phyloP scores from a whole-genome alignment of 2,113 vertebrate species.

The Oreochromis spilurus region DNA sequence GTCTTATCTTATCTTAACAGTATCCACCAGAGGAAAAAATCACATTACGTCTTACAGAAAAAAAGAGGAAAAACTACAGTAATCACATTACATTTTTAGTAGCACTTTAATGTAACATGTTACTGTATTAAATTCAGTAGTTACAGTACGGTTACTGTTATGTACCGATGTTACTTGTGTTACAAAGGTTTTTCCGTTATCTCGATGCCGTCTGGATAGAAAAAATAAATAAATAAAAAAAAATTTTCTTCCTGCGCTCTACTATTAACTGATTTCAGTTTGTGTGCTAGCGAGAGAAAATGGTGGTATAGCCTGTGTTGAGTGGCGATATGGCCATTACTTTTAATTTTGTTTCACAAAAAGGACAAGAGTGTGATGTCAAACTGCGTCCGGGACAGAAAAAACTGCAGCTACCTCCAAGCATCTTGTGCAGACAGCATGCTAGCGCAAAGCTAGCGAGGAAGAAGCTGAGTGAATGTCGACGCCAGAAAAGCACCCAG shows the following conservation, averaged over 20 bases:
- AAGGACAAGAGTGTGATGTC: background rate
- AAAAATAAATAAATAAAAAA: fast-evolving
- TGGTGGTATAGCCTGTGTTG: background rate
- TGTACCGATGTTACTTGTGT: fast-evolving
- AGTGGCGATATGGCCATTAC: background rate
- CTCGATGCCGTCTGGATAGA: background rate
- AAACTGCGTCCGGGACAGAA: background rate
- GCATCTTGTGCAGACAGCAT: background rate
- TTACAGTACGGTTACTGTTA: background rate
- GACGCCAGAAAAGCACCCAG: background rate
- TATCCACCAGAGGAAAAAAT: background rate
- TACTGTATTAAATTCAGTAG: background rate
- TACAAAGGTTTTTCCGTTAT: background rate
- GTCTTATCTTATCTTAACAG: background rate
- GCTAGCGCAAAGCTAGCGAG: background rate
- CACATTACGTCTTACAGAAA: background rate
- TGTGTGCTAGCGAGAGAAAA: background rate
- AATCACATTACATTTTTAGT: background rate
- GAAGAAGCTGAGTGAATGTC: background rate
- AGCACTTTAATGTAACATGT: background rate
- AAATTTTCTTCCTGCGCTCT: fast-evolving
- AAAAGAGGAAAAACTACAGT: background rate
- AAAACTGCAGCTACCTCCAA: background rate
- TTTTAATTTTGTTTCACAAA: background rate
- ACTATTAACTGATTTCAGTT: background rate